A percentile compares a stretch with the other conserved stretches of the same genome.
Evolutionary conservation across 2,797 vertebrate genomes (phyloP).

Genomic region (Acridotheres tristis): DNA sequence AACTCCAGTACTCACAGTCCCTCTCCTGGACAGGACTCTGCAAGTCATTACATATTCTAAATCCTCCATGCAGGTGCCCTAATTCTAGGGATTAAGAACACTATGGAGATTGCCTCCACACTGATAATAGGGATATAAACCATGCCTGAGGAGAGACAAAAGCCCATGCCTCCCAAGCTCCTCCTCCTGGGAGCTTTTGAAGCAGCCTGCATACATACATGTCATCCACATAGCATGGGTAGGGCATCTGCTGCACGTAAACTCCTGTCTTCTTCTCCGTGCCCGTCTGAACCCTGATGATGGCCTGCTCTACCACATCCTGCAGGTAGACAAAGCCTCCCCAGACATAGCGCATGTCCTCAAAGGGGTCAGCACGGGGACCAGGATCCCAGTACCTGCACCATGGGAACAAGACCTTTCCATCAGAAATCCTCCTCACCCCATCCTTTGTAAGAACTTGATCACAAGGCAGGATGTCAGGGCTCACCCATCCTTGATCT

Average conservation of each 20-base stretch:
- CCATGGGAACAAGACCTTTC: background rate
- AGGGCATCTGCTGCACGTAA: slow-evolving; percentile 98
- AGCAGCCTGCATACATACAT: slow-evolving; percentile 81
- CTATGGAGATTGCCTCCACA: background rate
- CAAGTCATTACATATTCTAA: background rate
- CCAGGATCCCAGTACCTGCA: slow-evolving; percentile 97
- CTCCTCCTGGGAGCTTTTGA: background rate
- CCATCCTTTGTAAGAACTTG: background rate
- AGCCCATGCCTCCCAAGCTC: background rate
- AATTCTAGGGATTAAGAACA: background rate
- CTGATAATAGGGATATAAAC: background rate
- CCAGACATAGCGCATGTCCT: slow-evolving; percentile 97
- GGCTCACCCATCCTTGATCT: slow-evolving; percentile 94
- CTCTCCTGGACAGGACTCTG: background rate
- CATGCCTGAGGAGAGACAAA: background rate
- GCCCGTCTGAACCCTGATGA: slow-evolving; percentile 91
- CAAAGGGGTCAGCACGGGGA: slow-evolving; percentile 96
- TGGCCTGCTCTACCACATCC: slow-evolving; percentile 93
- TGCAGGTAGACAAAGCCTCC: slow-evolving; percentile 96
- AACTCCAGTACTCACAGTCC: background rate
- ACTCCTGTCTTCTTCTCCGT: slow-evolving; percentile 88
- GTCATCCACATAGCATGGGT: slow-evolving; percentile 97
- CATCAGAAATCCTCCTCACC: background rate
- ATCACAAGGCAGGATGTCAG: background rate
- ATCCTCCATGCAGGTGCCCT: background rate